These are phyloP conservation scores for Crambe crambe DNA, from an alignment of 37 sponge, comb jelly and placozoan species.

Conservation along the genomic window DNA sequence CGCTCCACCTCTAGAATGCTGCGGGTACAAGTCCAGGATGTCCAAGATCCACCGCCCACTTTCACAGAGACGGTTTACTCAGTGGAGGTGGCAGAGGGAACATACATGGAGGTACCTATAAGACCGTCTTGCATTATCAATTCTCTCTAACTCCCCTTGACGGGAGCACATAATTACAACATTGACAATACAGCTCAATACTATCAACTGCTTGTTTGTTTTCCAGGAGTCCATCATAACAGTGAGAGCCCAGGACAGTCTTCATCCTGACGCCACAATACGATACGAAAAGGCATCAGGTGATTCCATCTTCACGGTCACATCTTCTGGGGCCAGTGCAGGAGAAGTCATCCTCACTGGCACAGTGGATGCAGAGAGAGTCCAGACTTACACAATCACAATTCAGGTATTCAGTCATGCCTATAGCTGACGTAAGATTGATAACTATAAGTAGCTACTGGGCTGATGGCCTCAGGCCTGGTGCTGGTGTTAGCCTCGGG, in stretches of 20 bases:
- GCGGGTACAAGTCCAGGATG: conserved; percentile 7
- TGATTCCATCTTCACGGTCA: not conserved
- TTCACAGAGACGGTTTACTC: conserved; percentile 19
- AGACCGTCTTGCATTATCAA: too few relatives aligned
- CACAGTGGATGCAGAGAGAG: not conserved
- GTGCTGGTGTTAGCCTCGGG: too few relatives aligned
- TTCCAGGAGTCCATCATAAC: not conserved
- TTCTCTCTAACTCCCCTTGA: too few relatives aligned
- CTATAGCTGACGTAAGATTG: too few relatives aligned
- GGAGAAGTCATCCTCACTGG: conserved; percentile 36
- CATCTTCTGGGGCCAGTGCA: conserved; percentile 2
- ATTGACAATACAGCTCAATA: too few relatives aligned
- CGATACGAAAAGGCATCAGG: not conserved
- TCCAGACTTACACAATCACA: conserved; percentile 10
- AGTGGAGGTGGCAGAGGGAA: conserved; percentile 25
- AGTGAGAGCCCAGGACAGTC: not conserved
- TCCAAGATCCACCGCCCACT: conserved; percentile 13
- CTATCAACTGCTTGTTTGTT: too few relatives aligned
- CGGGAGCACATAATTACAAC: too few relatives aligned
- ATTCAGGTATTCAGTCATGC: conserved; percentile 3
- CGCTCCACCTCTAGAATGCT: conserved; percentile 4
- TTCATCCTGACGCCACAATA: not conserved
- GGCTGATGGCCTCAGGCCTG: too few relatives aligned
- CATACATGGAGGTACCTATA: conserved; percentile 15
- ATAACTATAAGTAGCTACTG: too few relatives aligned